Percentiles rank a stretch among this genome's conserved stretches.
phyloP scores from a whole-genome alignment of 2,888 invertebrate genomes.

The Stenolophus ochropezus region DNA sequence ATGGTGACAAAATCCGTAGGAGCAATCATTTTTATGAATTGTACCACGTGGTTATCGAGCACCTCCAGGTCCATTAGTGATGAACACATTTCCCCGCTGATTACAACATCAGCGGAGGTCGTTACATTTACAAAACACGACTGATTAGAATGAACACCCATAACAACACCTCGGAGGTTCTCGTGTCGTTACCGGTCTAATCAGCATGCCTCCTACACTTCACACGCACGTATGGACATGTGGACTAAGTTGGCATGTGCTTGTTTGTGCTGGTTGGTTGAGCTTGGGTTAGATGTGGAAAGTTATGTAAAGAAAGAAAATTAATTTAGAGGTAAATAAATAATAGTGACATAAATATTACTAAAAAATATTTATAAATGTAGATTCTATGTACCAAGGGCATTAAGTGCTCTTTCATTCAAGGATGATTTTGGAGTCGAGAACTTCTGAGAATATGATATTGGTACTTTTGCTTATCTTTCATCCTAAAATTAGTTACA shows the following conservation, averaged over 20 bases:
- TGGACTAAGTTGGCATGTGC: neutral
- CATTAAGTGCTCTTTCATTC: too few relatives aligned
- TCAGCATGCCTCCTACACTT: slow-evolving; percentile 31
- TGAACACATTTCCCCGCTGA: slow-evolving; percentile 23
- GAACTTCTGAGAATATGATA: too few relatives aligned
- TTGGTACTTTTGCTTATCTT: too few relatives aligned
- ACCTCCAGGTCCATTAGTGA: slow-evolving; percentile 1
- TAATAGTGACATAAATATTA: too few relatives aligned
- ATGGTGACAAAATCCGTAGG: neutral
- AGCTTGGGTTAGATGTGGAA: too few relatives aligned
- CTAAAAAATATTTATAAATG: too few relatives aligned
- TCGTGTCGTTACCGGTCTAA: slow-evolving; percentile 13
- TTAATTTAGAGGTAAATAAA: too few relatives aligned
- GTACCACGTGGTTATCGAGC: slow-evolving; percentile 2
- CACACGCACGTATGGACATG: neutral
- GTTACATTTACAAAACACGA: slow-evolving; percentile 31
- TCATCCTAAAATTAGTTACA: too few relatives aligned
- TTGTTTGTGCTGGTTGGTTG: too few relatives aligned
- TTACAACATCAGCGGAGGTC: slow-evolving; percentile 31
- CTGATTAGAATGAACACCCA: slow-evolving; percentile 19
- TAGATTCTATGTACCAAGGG: too few relatives aligned
- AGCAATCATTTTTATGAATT: slow-evolving; percentile 2
- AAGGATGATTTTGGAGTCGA: too few relatives aligned
- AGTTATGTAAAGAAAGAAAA: too few relatives aligned
- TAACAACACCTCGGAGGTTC: slow-evolving; percentile 27